These are phyloP conservation scores for Anoplopoma fimbria DNA, from an alignment of 2,113 vertebrate species.

Conservation along the genomic window DNA sequence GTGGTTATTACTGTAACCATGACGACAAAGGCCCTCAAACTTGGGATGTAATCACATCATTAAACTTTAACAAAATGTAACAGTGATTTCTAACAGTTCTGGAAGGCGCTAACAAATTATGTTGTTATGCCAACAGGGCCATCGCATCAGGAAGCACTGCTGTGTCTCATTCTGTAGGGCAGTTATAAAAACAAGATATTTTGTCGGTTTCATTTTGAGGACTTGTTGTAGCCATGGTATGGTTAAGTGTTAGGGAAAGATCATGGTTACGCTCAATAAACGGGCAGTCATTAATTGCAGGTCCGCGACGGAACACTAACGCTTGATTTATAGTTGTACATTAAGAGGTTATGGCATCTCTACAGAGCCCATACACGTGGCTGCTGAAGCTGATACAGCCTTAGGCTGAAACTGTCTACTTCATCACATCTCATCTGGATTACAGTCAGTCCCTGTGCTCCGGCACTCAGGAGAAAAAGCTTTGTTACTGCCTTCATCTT, in stretches of 20 bases:
- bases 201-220: background rate
- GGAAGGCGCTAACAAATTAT: background rate
- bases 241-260: background rate
- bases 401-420: slow-evolving; percentile 4
- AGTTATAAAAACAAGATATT: background rate
- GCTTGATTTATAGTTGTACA: background rate
- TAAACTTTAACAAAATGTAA: background rate
- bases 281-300: background rate
- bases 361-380: background rate
- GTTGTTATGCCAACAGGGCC: background rate
- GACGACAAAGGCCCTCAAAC: background rate
- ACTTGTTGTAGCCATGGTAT: background rate
- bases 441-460: background rate
- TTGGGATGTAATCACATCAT: background rate
- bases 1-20: background rate
- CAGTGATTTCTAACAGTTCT: background rate
- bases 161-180: background rate
- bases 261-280: background rate
- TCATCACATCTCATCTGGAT: slow-evolving; percentile 16
- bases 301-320: background rate
- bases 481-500: slow-evolving; percentile 24
- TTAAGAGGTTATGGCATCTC: background rate
- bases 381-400: background rate
- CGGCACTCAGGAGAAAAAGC: slow-evolving; percentile 4
- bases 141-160: background rate